Conservation (phyloP, 2,888 invertebrate genomes). For the Lycia hirtaria region DNA sequence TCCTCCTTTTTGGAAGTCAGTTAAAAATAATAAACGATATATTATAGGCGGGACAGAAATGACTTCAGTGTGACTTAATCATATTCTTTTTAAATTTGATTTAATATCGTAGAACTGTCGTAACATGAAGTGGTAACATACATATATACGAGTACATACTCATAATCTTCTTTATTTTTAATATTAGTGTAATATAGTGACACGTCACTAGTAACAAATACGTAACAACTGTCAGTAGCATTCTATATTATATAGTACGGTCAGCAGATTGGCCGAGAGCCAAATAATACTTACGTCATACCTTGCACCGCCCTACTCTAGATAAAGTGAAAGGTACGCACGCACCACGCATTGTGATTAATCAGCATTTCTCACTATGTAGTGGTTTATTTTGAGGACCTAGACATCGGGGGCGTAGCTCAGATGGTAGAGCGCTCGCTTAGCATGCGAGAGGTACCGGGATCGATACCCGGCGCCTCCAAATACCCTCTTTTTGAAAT, state of each 20-base stretch:
- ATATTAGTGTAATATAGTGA: neutral
- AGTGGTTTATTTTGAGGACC: constrained; percentile 18
- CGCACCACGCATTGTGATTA: constrained; percentile 34
- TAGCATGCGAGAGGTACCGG: constrained; percentile 86
- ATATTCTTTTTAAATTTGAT: no score
- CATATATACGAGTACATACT: no score
- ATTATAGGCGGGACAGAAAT: no score
- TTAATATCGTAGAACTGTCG: no score
- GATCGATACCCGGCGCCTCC: constrained; percentile 86
- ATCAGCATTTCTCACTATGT: constrained; percentile 15
- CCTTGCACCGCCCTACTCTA: constrained; percentile 33
- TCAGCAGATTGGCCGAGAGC: constrained; percentile 30
- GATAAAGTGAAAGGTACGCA: constrained; percentile 40
- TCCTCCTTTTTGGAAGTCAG: no score
- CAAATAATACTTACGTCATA: constrained; percentile 26
- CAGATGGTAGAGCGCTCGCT: constrained; percentile 87
- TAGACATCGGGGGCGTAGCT: constrained; percentile 56
- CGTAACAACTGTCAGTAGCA: neutral
- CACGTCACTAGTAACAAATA: neutral
- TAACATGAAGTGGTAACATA: no score
- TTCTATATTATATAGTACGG: neutral
- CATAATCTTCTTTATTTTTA: neutral
- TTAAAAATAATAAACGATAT: no score
- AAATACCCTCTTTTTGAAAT: constrained; percentile 43
- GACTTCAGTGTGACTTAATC: no score